Evolutionary conservation across 2,797 vertebrate genomes (phyloP), one percentile per base, ranked within the genome.

Genomic region (Dryobates pubescens): DNA sequence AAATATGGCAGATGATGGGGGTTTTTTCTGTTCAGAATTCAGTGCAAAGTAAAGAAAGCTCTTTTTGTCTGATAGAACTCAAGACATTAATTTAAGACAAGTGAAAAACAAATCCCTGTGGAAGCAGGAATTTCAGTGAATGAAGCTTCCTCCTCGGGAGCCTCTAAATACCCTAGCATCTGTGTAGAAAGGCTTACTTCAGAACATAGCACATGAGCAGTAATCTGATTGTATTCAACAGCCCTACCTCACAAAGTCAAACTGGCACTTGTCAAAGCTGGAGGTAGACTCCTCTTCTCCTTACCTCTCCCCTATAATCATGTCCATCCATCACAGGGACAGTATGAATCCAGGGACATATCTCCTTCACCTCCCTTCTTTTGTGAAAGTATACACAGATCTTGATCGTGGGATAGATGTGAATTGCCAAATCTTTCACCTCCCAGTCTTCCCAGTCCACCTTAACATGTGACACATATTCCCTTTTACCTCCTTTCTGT

Each of bases 51-150:
- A 62, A 81, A 92, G 76, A 54, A 75, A 86, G 68, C 43, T 79
- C 54, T 68, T 95, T 92, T 79, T 80, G 64, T 56, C 68, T 58
- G 22, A 36, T 62, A n/a, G 80, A 92, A 88, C 32, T 79, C 32
- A n/a, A 77, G 32, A n/a, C 29, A 57, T 20, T 74, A 71, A 90
- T 90, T 92, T 86, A 91, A 86, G 69, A 87, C 30, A 83, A 81
- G 70, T 17, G 0, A 71, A 47, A 58, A 57, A 51, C 11, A 49
- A 54, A 32, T 65, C 82, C 77, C 79, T 11, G 23, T 53, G 58
- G 78, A 90, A 83, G 63, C 20, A 82, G 72, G 32, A 92, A 91
- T 94, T 92, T 62, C 61, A 71, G 54, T 82, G 81, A 95, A 88
- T 80, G 27, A 91, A 91, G 32, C 71, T 84, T 79, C 32, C 49